Conservation (phyloP, 1,140 invertebrate genomes). For the Sycophila sp. region DNA sequence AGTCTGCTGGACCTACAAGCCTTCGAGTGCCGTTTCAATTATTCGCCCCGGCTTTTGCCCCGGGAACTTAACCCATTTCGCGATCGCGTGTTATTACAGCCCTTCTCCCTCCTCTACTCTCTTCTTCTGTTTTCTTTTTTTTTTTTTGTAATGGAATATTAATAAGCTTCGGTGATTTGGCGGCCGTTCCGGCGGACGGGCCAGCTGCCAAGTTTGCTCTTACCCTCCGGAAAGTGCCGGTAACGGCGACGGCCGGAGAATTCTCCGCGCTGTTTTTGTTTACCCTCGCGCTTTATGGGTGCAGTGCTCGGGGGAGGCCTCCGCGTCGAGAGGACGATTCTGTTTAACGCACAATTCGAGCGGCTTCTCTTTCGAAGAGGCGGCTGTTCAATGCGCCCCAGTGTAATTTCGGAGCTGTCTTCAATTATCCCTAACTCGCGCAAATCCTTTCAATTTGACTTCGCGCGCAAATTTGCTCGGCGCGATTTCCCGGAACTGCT, state of each 20-base stretch:
- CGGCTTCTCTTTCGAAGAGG: too few species aligned
- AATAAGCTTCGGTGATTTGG: conserved; percentile 1
- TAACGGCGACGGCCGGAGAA: not conserved
- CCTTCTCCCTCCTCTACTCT: too few species aligned
- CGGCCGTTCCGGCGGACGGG: not conserved
- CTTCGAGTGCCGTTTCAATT: conserved; percentile 7
- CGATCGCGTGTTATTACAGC: not conserved
- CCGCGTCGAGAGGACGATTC: too few species aligned
- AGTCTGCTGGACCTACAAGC: not conserved
- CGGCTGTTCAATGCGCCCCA: too few species aligned
- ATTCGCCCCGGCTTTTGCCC: not conserved
- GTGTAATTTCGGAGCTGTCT: not conserved
- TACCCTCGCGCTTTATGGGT: not conserved
- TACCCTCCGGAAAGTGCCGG: too few species aligned
- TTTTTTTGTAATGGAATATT: conserved; percentile 7
- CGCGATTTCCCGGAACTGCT: not conserved
- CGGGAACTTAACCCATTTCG: not conserved
- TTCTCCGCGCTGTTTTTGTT: not conserved
- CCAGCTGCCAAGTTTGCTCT: not conserved
- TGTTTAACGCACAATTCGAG: too few species aligned
- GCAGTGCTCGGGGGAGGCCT: not conserved
- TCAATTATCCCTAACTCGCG: not conserved
- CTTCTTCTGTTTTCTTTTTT: not conserved
- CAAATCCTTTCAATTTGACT: not conserved
- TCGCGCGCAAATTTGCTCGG: not conserved